Percentiles rank a stretch among this genome's conserved stretches.
Conservation (phyloP, 2,113 vertebrate genomes). For the Takifugu bimaculatus region DNA sequence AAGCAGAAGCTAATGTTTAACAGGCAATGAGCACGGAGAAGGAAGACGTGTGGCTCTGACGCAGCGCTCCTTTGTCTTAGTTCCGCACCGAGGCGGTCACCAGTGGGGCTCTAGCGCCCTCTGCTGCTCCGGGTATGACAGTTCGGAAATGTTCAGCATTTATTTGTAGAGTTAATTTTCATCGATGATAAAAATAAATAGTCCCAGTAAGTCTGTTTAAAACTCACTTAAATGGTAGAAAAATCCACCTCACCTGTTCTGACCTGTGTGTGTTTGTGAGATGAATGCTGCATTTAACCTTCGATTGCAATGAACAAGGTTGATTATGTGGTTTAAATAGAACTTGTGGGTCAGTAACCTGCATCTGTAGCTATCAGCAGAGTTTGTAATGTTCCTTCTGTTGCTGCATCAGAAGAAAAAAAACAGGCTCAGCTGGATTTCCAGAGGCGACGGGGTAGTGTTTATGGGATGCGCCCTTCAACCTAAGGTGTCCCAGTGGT, state of each 20-base stretch:
- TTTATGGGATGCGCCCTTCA: slow-evolving; percentile 16
- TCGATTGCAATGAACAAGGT: no score
- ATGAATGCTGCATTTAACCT: no score
- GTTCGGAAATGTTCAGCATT: neutral
- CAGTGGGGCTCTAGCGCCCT: slow-evolving; percentile 47
- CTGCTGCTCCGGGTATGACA: slow-evolving; percentile 43
- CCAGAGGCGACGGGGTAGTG: neutral
- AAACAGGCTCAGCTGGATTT: slow-evolving; percentile 5
- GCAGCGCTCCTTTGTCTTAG: neutral
- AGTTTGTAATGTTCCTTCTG: no score
- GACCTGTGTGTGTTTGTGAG: no score
- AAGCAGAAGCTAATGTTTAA: neutral
- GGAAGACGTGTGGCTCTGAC: neutral
- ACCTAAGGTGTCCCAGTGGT: slow-evolving; percentile 1
- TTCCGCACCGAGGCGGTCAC: neutral
- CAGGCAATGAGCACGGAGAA: neutral
- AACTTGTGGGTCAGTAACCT: no score
- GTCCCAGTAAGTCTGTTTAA: no score
- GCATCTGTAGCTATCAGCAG: no score
- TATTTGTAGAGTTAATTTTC: neutral
- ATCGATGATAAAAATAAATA: no score
- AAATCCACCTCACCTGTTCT: no score
- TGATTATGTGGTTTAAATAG: no score
- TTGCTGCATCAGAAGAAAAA: no score
- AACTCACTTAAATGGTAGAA: no score